These are phyloP conservation scores for Oncorhynchus clarkii DNA, from an alignment of 2,113 vertebrate species.

Conservation along the genomic window DNA sequence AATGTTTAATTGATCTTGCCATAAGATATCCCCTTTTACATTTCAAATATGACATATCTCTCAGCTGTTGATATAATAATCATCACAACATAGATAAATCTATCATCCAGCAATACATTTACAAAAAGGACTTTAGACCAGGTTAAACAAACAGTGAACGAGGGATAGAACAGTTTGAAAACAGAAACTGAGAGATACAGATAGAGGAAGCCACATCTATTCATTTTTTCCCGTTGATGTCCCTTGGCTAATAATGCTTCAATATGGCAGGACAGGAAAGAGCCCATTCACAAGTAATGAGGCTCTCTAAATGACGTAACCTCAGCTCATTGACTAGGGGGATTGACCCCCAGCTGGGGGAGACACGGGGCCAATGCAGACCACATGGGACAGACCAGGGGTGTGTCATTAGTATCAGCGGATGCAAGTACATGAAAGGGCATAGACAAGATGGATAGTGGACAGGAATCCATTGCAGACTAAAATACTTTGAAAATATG, in stretches of 20 bases:
- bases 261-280: slow-evolving; percentile 67
- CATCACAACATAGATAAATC: no score
- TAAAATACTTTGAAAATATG: no score
- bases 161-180: slow-evolving; percentile 2
- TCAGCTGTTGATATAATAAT: background rate
- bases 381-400: background rate
- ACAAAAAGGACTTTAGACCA: background rate
- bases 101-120: background rate
- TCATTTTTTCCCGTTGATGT: slow-evolving; percentile 24
- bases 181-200: slow-evolving; percentile 21
- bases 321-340: slow-evolving; percentile 57
- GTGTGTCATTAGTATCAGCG: background rate
- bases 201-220: slow-evolving; percentile 14
- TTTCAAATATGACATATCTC: background rate
- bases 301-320: slow-evolving; percentile 56
- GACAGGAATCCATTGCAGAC: no score
- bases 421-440: background rate
- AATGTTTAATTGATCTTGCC: slow-evolving; percentile 13
- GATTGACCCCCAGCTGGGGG: slow-evolving; percentile 37
- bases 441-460: background rate
- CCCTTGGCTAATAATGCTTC: slow-evolving; percentile 59
- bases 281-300: slow-evolving; percentile 72
- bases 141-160: background rate
- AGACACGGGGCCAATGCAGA: background rate
- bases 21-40: background rate